phyloP scores from a whole-genome alignment of 2,797 vertebrate species.

The Ispidina lecontei region DNA sequence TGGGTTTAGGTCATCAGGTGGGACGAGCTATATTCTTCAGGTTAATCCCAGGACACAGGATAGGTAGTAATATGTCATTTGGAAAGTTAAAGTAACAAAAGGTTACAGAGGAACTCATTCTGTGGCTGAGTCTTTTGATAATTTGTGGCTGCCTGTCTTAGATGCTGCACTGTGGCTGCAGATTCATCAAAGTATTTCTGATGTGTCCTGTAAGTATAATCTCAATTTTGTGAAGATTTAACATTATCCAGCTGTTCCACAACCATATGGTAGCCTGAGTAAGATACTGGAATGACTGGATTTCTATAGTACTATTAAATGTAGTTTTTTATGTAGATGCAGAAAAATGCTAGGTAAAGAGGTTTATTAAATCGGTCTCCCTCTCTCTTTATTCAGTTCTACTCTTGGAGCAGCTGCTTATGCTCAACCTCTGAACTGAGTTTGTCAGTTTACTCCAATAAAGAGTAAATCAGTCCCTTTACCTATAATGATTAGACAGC shows the following conservation, averaged over 20 bases:
- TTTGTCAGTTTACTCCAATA: slow-evolving; percentile 10
- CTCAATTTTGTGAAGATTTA: slow-evolving; percentile 25
- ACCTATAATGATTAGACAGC: background rate
- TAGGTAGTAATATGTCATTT: background rate
- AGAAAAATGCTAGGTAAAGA: slow-evolving; percentile 4
- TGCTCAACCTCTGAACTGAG: background rate
- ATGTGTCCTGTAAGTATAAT: background rate
- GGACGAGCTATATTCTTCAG: background rate
- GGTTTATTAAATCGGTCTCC: background rate
- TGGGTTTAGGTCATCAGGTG: background rate
- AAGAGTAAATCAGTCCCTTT: slow-evolving; percentile 20
- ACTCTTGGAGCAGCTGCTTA: slow-evolving; percentile 17
- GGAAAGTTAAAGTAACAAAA: background rate
- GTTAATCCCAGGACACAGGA: background rate
- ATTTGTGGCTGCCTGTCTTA: background rate
- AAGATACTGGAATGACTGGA: background rate
- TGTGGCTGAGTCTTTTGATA: background rate
- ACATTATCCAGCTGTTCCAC: slow-evolving; percentile 16
- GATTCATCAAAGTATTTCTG: background rate
- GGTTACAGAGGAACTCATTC: background rate
- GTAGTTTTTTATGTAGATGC: background rate
- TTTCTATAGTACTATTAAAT: background rate
- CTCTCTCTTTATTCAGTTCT: background rate
- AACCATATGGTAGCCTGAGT: slow-evolving; percentile 15
- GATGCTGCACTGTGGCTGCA: background rate